Evolutionary conservation across 2,888 invertebrate species (phyloP), one percentile per base, ranked within the genome.

Genomic region (Oscheius sp.): DNA sequence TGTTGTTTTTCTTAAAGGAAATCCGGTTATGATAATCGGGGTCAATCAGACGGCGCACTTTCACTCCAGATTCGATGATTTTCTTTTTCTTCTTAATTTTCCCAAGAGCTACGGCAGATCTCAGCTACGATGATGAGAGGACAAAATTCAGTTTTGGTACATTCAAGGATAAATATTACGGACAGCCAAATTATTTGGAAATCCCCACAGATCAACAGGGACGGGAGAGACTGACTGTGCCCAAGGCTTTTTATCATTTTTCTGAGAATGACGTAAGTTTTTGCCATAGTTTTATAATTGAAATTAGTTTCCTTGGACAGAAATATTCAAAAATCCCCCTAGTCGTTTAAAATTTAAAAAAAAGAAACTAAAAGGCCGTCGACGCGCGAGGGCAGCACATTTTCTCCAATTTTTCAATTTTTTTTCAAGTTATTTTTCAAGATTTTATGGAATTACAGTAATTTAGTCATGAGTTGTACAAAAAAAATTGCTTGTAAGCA

Each of bases 161-260:
- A 16, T 73, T 79, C 56, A 71, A 73, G 25, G 63, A 76, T 46
- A 69, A 69, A 21, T 73, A 79, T 53, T 76, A 76, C 18, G 76
- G 73, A 23, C 55, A 58, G 53, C 78, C 76, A n/a, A 76, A 69
- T 52, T 74, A 75, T 56, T 75, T 75, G 35, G 49, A 71, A 46
- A 71, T 71, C 18, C 71, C 71, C 2, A 46, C 58, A 21, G 35
- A 49, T 6, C 61, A 46, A 21, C 29, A 27, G 7, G 73, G 78
- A 9, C 72, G 76, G 2, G 64, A 74, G 13, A 69, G 72, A 49
- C 55, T 80, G 12, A 49, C 74, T 7, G 78, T 80, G 9, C 80
- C 80, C 0, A 76, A 77, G 55, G 76, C 80, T 5, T 78, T 80
- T 35, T 80, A 80, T 27, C 80, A 80, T 52, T 80, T 77, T 49